Conservation (phyloP, 2,888 invertebrate genomes). For the Diaphora mendica region DNA sequence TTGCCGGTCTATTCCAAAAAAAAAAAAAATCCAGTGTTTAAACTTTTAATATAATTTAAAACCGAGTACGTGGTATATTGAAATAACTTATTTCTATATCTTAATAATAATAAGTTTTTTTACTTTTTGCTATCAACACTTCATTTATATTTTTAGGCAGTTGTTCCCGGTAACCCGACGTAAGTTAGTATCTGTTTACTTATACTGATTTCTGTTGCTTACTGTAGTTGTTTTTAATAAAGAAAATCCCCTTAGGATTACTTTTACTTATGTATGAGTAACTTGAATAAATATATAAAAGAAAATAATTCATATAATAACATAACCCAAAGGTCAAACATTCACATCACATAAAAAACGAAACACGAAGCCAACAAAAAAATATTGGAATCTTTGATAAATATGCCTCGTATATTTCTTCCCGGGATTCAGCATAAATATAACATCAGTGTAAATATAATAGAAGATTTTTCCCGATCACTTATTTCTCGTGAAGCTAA, state of each 20-base stretch:
- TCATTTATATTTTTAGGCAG: too few species aligned
- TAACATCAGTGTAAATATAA: conserved; percentile 3
- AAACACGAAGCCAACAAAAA: neutral
- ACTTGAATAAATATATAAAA: neutral
- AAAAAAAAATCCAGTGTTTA: too few species aligned
- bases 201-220: too few species aligned
- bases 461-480: conserved; percentile 6
- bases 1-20: too few species aligned
- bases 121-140: too few species aligned
- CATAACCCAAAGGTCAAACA: neutral
- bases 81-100: too few species aligned
- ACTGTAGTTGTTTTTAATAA: neutral
- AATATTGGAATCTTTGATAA: neutral
- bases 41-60: too few species aligned
- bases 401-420: conserved; percentile 5
- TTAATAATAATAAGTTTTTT: too few species aligned
- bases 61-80: too few species aligned
- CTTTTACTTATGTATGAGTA: neutral
- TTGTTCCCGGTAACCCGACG: too few species aligned
- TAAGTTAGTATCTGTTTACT: too few species aligned
- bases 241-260: neutral
- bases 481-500: conserved; percentile 3
- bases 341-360: neutral
- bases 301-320: neutral
- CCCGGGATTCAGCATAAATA: neutral